phyloP scores from a whole-genome alignment of 2,113 vertebrate genomes.

The Drymodes brunneopygia region DNA sequence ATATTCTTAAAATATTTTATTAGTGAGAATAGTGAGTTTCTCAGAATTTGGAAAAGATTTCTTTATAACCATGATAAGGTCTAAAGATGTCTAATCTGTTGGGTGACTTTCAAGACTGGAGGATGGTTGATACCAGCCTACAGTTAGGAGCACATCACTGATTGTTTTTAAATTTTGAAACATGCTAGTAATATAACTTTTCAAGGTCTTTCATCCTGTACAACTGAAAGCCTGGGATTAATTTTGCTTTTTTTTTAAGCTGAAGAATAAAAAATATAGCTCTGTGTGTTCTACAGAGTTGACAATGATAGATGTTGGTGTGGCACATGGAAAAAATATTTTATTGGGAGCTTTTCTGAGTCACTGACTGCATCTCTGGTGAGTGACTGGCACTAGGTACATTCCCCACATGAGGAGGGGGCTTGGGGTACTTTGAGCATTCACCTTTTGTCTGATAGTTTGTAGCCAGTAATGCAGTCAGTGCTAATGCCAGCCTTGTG shows the following conservation, averaged over 20 bases:
- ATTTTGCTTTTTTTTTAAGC: not conserved
- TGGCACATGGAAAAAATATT: not conserved
- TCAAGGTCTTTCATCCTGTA: not conserved
- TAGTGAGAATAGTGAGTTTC: not conserved
- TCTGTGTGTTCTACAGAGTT: not conserved
- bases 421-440: not conserved
- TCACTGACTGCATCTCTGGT: not conserved
- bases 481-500: not conserved
- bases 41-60: not conserved
- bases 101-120: not conserved
- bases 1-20: not conserved
- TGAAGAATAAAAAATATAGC: not conserved
- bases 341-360: not conserved
- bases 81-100: not conserved
- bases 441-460: not conserved
- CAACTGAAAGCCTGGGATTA: not conserved
- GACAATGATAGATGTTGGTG: not conserved
- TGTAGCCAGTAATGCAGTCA: not conserved
- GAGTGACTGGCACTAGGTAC: not conserved
- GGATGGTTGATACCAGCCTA: not conserved
- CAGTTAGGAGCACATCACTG: rapidly evolving
- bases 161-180: not conserved
- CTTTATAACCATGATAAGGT: rapidly evolving
- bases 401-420: not conserved
- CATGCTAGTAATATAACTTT: not conserved